Evolutionary conservation across 2,797 vertebrate species (phyloP).

Genomic region (Threskiornis aethiopicus): DNA sequence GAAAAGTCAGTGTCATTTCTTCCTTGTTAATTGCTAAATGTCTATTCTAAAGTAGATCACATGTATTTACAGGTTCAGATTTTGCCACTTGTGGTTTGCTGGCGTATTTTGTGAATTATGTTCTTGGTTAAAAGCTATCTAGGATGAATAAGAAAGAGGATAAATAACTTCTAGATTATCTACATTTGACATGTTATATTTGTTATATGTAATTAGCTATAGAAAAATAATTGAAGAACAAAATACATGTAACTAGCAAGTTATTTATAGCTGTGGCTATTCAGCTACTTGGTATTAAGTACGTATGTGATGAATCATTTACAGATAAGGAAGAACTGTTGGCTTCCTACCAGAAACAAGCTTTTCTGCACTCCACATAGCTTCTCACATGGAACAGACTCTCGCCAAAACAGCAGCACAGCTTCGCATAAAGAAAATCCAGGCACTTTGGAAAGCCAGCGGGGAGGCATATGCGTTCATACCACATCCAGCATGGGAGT

Average conservation of each 20-base stretch:
- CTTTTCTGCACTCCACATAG: not conserved
- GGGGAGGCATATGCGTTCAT: not conserved
- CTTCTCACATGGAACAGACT: not conserved
- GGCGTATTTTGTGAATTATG: not conserved
- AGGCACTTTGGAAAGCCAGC: not conserved
- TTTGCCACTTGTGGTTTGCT: not conserved
- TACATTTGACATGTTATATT: not conserved
- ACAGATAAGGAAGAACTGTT: not conserved
- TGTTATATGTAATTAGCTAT: not conserved
- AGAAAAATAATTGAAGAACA: not conserved
- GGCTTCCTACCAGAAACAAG: not conserved
- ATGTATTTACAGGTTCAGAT: not conserved
- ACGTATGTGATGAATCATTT: not conserved
- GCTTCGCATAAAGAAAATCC: not conserved
- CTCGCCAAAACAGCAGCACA: not conserved
- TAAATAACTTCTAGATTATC: slow-evolving; percentile 1
- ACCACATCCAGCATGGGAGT: not conserved
- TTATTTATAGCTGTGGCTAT: not conserved
- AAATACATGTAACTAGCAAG: not conserved
- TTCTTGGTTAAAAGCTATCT: not conserved
- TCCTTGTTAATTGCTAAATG: not conserved
- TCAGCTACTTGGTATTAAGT: not conserved
- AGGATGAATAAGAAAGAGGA: not conserved
- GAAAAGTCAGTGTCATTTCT: not conserved
- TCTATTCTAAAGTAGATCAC: not conserved